Base-by-base conservation (phyloP, 2,113 vertebrate species). In the Cynoglossus semilaevis region DNA sequence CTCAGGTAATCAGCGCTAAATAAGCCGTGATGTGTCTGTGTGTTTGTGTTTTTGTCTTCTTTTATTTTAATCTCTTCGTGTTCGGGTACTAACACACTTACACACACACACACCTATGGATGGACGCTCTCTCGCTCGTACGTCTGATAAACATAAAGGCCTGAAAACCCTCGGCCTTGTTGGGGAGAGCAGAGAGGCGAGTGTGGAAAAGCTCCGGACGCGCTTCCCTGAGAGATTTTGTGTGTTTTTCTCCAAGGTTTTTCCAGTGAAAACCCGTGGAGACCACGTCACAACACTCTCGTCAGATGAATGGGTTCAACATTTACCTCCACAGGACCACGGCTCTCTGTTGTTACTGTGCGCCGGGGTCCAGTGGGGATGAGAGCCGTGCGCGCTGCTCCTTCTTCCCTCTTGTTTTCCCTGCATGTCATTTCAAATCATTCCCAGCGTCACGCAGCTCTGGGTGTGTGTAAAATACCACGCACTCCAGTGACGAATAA, bases 1-100 rank as follows among this genome's bases (percentile, higher is more conserved):
- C 89, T 98, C 96, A 92, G 96, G 96, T 98, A 93, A 85, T 41
- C 22, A 3, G 16, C 18, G 17, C 44, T n/a, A 13, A n/a, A 13
- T 29, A 63, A 1, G 37, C 10, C 35, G 15, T 18, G n/a, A 29
- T 41, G n/a, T 19, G 5, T 34, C 44, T 51, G 29, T 63, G 22
- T 22, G 9, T 9, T 12, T 34, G 3, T 22, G 1, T n/a, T 1
- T 63, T 0, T 38, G 1, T 34, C 15, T 12, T 15, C 35, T 17
- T 18, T 40, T 16, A 36, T 37, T 9, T 16, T 16, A 22, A 13
- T n/a, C 15, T 18, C 3, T 2, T 38, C 2, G 7, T 8, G 36
- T 11, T 2, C 12, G 9, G 3, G 37, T 38, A 3, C n/a, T n/a
- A 38, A 38, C 8, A 38, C 37, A 11, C 37, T 8, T 64, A 15